Conservation (phyloP, 2,113 vertebrate genomes). For the Anolis carolinensis region DNA sequence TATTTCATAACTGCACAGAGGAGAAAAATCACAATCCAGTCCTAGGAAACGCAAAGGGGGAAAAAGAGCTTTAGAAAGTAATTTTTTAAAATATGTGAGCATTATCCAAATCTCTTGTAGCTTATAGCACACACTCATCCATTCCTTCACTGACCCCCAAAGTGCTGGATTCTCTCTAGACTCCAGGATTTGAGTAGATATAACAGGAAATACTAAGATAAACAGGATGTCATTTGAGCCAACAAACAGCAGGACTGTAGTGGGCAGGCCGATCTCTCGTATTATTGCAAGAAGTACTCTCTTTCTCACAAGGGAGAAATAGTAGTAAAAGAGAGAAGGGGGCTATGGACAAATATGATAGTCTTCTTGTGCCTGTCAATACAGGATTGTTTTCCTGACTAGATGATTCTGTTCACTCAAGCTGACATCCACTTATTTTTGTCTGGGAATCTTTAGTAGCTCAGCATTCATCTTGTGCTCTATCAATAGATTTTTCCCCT, state of each 20-base stretch:
- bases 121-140: background rate
- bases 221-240: background rate
- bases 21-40: background rate
- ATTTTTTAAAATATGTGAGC: background rate
- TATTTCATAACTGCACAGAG: background rate
- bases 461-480: background rate
- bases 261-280: conserved; percentile 6
- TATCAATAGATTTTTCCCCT: too few relatives aligned
- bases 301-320: background rate
- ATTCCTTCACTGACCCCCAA: fast-evolving
- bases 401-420: background rate
- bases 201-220: conserved; percentile 10
- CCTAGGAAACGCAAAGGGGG: background rate
- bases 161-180: background rate
- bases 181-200: background rate
- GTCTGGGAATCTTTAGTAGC: background rate
- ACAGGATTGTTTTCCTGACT: conserved; percentile 13
- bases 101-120: background rate
- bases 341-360: background rate
- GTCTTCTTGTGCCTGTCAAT: background rate
- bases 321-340: conserved; percentile 1
- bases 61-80: background rate
- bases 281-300: conserved; percentile 13
- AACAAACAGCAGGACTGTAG: background rate
- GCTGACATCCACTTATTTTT: background rate